Evolutionary conservation across 1,140 invertebrate genomes (phyloP), one percentile per base, ranked within the genome.

Genomic region (Venturia canescens): DNA sequence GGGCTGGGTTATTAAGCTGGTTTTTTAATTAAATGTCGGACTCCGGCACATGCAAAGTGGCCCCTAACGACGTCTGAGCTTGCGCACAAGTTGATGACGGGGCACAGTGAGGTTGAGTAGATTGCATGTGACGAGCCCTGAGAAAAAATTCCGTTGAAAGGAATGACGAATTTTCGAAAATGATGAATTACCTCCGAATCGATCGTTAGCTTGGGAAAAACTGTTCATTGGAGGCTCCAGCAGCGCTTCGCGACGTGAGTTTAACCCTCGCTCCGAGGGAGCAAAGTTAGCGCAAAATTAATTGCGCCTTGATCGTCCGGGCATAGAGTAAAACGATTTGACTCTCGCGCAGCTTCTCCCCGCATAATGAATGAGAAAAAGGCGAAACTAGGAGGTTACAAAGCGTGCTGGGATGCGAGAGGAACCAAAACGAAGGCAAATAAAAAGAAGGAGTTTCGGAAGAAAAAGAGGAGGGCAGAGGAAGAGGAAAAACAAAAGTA

Each of bases 1-100:
- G 80, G n/a, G 86, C 82, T 50, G 63, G 29, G 84, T 86, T 87
- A 88, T 88, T 74, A 78, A 77, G 66, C 38, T 18, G 60, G 74
- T 44, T 27, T 69, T 82, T 87, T 86, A 86, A 87, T 87, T 86
- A 87, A 31, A 69, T n/a, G 23, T 78, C 57, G 27, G 9, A 7
- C 3, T 26, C 11, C 9, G 15, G 27, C 66, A 67, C 29, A 69
- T 69, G 29, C 76, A 74, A 66, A 57, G 71, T 75, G 38, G 67
- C 38, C 31, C 38, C 53, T 74, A 74, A 74, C 26, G 71, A 74
- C 71, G 4, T 69, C 15, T 69, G 26, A 69, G 31, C 66, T 29
- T 69, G 18, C 66, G 15, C 31, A 57, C 16, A 9, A 21, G 50
- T 53, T 21, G n/a, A 53, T 78, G 60, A 50, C 18, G 50, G 57